These are phyloP conservation scores for Campylomormyrus numenius DNA, from an alignment of 2,113 vertebrate genomes.

Conservation along the genomic window DNA sequence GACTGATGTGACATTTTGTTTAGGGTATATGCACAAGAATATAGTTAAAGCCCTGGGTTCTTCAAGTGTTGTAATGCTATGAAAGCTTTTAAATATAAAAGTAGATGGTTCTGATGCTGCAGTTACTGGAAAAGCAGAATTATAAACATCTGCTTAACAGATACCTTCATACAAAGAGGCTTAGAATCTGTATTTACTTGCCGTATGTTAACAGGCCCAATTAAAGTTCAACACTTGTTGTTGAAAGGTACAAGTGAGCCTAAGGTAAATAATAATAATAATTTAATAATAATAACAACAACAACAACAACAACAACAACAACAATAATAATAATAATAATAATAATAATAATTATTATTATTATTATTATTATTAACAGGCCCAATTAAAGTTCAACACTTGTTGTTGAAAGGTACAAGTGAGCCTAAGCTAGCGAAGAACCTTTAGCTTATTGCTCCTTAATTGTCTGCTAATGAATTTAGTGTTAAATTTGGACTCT, in stretches of 20 bases:
- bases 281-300: too few species aligned
- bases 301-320: too few species aligned
- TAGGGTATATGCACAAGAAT: background rate
- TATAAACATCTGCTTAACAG: background rate
- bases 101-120: background rate
- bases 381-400: background rate
- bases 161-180: background rate
- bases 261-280: background rate
- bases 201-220: background rate
- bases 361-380: background rate
- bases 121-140: background rate
- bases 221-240: background rate
- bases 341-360: too few species aligned
- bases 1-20: background rate
- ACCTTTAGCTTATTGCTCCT: background rate
- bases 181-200: background rate
- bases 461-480: background rate
- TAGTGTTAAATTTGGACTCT: background rate
- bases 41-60: background rate
- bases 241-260: background rate
- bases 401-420: background rate
- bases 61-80: background rate
- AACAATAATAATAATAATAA: too few species aligned
- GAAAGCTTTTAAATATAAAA: background rate
- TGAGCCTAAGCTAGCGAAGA: background rate